These are phyloP conservation scores for Cremastobaeus sp. DNA, from an alignment of 2,888 invertebrate genomes.

Conservation along the genomic window DNA sequence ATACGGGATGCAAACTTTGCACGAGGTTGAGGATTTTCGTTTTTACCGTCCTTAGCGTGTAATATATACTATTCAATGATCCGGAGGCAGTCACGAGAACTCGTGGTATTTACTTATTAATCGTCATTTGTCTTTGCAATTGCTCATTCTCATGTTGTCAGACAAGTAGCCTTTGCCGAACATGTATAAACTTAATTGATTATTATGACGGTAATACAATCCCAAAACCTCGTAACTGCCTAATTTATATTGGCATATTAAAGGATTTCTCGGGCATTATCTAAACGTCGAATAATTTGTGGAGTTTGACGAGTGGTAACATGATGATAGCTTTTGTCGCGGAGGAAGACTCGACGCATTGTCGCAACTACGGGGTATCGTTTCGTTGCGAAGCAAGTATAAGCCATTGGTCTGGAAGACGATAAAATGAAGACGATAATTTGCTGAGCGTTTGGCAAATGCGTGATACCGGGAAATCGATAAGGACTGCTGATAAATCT, in stretches of 20 bases:
- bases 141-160: constrained; percentile 34
- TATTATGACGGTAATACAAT: constrained; percentile 51
- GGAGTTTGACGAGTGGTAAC: constrained; percentile 26
- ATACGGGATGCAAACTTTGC: background rate
- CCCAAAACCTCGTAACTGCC: constrained; percentile 27
- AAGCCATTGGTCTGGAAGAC: constrained; percentile 57
- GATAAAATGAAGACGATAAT: constrained; percentile 61
- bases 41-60: no score
- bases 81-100: no score
- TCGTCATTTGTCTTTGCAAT: constrained; percentile 17
- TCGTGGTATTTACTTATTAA: constrained; percentile 1
- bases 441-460: constrained; percentile 43
- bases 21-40: background rate
- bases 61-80: no score
- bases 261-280: constrained; percentile 45
- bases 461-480: constrained; percentile 56
- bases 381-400: constrained; percentile 31
- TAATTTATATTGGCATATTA: constrained; percentile 53
- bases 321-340: constrained; percentile 29
- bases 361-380: constrained; percentile 21
- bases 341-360: constrained; percentile 20
- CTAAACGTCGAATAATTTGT: constrained; percentile 42
- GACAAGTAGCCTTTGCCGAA: constrained; percentile 19
- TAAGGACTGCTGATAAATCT: constrained; percentile 55
- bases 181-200: constrained; percentile 46